Conservation (phyloP, 2,888 invertebrate species). For the Synergus laeviventris region DNA sequence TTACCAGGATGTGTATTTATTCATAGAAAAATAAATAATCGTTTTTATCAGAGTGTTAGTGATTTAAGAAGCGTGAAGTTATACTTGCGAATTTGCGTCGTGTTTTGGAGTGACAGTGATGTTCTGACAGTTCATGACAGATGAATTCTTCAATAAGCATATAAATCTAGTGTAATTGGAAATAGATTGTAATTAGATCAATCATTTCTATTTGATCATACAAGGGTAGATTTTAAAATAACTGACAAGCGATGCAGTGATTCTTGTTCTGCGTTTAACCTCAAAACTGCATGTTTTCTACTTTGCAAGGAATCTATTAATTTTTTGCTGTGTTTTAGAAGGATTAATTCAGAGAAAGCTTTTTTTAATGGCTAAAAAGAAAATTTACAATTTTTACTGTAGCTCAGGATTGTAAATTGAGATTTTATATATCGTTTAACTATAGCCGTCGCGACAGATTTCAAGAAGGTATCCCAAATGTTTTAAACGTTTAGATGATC, state of each 20-base stretch:
- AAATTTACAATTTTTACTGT: background rate
- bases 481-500: no score
- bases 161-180: background rate
- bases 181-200: background rate
- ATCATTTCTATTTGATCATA: background rate
- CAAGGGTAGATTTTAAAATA: background rate
- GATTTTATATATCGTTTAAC: background rate
- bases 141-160: background rate
- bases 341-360: background rate
- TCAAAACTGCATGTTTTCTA: background rate
- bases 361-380: no score
- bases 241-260: background rate
- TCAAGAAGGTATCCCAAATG: background rate
- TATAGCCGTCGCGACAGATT: slow-evolving; percentile 35
- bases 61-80: background rate
- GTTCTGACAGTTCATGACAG: background rate
- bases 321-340: background rate
- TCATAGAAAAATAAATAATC: background rate
- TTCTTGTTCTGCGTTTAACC: background rate
- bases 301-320: background rate
- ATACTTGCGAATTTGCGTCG: background rate
- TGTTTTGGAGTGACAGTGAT: background rate
- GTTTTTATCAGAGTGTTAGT: background rate
- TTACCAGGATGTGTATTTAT: background rate
- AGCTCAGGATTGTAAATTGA: background rate